These are phyloP conservation scores for Channa maculata DNA, from an alignment of 2,113 vertebrate species.

Conservation along the genomic window DNA sequence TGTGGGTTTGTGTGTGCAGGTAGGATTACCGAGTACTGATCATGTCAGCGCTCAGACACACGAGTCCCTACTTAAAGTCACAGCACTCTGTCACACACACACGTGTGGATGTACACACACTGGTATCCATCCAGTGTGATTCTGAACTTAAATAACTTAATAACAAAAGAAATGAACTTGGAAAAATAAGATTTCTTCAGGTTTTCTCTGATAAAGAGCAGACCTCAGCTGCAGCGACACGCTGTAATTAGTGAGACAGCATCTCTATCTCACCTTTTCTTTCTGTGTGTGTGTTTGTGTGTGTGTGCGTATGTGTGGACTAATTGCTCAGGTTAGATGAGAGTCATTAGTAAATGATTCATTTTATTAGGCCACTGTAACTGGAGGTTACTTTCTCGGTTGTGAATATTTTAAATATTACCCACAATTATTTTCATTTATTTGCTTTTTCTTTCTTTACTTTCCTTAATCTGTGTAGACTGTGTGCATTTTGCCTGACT, in stretches of 20 bases:
- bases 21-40: slow-evolving; percentile 67
- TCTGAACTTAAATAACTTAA: not conserved
- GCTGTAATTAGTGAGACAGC: slow-evolving; percentile 75
- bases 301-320: slow-evolving; percentile 22
- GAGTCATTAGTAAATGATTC: slow-evolving; percentile 66
- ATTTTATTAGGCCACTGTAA: slow-evolving; percentile 65
- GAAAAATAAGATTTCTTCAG: too few relatives aligned
- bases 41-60: slow-evolving; percentile 64
- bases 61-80: slow-evolving; percentile 53
- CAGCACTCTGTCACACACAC: slow-evolving; percentile 17
- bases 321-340: slow-evolving; percentile 66
- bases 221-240: slow-evolving; percentile 70
- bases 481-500: too few relatives aligned
- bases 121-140: not conserved
- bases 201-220: not conserved
- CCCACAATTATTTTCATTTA: not conserved
- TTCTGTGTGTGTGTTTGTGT: slow-evolving; percentile 19
- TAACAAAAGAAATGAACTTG: too few relatives aligned
- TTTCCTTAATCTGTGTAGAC: not conserved
- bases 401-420: not conserved
- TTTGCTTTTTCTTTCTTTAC: not conserved
- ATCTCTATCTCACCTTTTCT: slow-evolving; percentile 57
- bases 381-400: slow-evolving; percentile 28
- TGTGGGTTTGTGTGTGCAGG: slow-evolving; percentile 31
- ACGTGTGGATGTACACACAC: not conserved